phyloP scores from a whole-genome alignment of 92 coral and sea anemone genomes.

The Paragorgia papillata region DNA sequence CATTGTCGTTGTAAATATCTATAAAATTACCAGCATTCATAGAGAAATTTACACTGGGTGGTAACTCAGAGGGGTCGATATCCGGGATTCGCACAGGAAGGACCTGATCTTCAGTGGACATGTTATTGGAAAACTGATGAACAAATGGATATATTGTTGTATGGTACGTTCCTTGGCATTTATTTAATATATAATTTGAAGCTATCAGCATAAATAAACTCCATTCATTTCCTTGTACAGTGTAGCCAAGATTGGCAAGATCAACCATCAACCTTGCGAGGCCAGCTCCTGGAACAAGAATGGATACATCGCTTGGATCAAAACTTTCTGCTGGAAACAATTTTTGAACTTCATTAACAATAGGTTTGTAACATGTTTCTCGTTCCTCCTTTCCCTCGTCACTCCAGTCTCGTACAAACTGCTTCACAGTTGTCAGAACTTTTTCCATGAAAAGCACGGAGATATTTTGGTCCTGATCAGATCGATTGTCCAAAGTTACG shows the following conservation, averaged over 20 bases:
- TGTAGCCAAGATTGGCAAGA: constrained; percentile 83
- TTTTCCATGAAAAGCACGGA: constrained; percentile 93
- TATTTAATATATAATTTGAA: constrained; percentile 89
- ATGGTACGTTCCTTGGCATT: constrained; percentile 73
- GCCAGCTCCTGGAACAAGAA: constrained; percentile 97
- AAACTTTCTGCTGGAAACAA: constrained; percentile 75
- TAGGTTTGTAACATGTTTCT: constrained; percentile 86
- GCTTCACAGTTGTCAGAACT: constrained; percentile 81
- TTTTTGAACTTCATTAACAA: constrained; percentile 71
- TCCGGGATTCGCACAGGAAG: constrained; percentile 86
- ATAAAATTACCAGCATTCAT: constrained; percentile 97
- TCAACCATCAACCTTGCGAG: constrained; percentile 92
- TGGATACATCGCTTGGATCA: constrained; percentile 65
- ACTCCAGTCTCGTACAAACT: constrained; percentile 99
- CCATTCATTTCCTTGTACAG: constrained; percentile 98
- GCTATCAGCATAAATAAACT: constrained; percentile 97
- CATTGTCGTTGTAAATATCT: constrained; percentile 77
- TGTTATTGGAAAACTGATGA: constrained; percentile 85
- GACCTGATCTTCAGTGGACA: constrained; percentile 74
- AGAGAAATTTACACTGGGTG: constrained; percentile 74
- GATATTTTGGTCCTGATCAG: constrained; percentile 37
- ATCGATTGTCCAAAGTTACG: neutral
- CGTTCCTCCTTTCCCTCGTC: constrained; percentile 88
- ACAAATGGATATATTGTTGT: constrained; percentile 90
- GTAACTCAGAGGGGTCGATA: constrained; percentile 78